Evolutionary conservation across 2,113 vertebrate genomes (phyloP).

Genomic region (Istiophorus platypterus): DNA sequence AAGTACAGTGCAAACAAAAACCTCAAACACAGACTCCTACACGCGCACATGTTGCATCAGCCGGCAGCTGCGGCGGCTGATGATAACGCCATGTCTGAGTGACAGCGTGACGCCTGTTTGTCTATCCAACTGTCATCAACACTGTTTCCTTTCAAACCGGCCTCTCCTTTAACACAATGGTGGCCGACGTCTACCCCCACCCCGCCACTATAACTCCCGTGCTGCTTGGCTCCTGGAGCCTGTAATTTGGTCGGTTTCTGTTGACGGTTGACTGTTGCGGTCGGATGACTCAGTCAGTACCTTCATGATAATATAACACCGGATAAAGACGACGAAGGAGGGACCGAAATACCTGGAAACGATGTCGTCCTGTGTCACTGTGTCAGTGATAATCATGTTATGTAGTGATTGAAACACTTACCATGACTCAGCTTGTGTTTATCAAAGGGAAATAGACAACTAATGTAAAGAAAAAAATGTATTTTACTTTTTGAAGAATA

Average conservation of each 20-base stretch:
- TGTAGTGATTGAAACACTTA: not conserved
- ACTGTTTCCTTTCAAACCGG: conserved; percentile 59
- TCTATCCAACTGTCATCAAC: conserved; percentile 43
- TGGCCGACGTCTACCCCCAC: conserved; percentile 24
- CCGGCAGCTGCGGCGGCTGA: conserved; percentile 24
- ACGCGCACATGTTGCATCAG: conserved; percentile 29
- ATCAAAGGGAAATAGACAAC: conserved; percentile 4
- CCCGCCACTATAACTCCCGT: conserved; percentile 24
- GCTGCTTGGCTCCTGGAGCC: conserved; percentile 24
- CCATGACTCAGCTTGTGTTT: not conserved
- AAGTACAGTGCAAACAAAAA: conserved; percentile 7
- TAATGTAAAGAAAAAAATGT: not conserved
- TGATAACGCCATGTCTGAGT: conserved; percentile 33
- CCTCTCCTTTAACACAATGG: conserved; percentile 54
- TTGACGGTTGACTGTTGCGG: conserved; percentile 53
- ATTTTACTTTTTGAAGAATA: too few species aligned
- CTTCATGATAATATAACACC: conserved; percentile 51
- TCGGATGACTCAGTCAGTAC: conserved; percentile 47
- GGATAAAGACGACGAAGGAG: conserved; percentile 6
- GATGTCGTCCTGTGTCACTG: conserved; percentile 21
- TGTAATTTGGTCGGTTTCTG: conserved; percentile 48
- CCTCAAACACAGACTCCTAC: conserved; percentile 27
- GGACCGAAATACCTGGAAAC: conserved; percentile 12
- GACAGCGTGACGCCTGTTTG: conserved; percentile 66
- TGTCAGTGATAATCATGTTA: not conserved